These are phyloP conservation scores for Parazoanthus atlanticus DNA, from an alignment of 92 coral and sea anemone species.

Conservation along the genomic window DNA sequence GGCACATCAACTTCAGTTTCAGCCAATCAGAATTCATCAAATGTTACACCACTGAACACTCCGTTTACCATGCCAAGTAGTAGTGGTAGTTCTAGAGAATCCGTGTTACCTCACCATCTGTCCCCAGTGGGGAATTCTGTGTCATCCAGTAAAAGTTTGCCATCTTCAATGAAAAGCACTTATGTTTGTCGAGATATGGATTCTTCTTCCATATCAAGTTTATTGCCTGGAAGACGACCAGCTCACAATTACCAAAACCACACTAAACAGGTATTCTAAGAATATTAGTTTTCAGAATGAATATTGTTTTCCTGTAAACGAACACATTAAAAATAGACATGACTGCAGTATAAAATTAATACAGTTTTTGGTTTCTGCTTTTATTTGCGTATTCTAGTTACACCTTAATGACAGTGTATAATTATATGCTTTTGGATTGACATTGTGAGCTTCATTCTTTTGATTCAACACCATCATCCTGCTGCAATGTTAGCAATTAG, in stretches of 20 bases:
- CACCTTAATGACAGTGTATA: no score
- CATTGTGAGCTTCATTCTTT: no score
- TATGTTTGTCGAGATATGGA: neutral
- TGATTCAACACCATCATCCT: no score
- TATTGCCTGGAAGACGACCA: neutral
- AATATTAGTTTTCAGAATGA: no score
- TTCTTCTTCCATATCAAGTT: neutral
- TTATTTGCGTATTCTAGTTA: no score
- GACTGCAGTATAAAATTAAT: no score
- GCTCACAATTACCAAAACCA: slow-evolving; percentile 5
- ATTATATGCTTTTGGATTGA: no score
- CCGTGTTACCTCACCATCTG: neutral
- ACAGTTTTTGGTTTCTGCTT: no score
- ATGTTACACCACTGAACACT: slow-evolving; percentile 35
- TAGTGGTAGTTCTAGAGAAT: neutral
- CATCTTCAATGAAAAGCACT: neutral
- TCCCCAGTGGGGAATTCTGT: neutral
- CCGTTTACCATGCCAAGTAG: slow-evolving; percentile 20
- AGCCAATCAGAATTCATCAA: neutral
- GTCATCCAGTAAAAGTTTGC: neutral
- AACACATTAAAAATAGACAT: no score
- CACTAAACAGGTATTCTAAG: slow-evolving; percentile 11
- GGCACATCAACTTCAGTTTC: slow-evolving; percentile 30
- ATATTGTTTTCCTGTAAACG: no score
- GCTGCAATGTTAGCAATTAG: no score